These are phyloP conservation scores for Frankliniella fusca DNA, from an alignment of 2,888 invertebrate genomes.

Conservation along the genomic window DNA sequence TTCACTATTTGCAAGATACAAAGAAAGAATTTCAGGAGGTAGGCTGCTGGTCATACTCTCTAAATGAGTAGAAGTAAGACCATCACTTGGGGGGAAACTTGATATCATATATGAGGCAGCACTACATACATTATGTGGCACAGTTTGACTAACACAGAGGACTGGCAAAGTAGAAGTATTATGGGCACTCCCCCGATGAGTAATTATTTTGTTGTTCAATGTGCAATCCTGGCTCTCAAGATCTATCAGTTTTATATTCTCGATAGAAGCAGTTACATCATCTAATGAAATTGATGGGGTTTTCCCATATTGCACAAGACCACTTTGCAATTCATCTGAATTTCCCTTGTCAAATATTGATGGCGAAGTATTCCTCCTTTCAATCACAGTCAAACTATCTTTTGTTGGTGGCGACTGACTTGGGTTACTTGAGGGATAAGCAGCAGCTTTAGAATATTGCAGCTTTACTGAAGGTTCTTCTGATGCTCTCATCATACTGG, in stretches of 20 bases:
- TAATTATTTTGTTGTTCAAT: neutral
- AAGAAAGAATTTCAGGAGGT: slow-evolving; percentile 3
- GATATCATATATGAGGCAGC: neutral
- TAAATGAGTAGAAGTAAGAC: neutral
- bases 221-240: neutral
- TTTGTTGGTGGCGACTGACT: slow-evolving; percentile 4
- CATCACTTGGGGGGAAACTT: neutral
- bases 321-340: neutral
- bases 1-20: neutral
- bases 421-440: neutral
- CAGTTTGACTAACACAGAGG: neutral
- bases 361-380: neutral
- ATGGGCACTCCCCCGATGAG: neutral
- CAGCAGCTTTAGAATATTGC: neutral
- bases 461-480: neutral
- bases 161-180: neutral
- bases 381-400: neutral
- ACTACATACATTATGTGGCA: neutral
- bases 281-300: neutral
- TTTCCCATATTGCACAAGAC: neutral
- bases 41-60: neutral
- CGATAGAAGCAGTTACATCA: neutral
- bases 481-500: neutral
- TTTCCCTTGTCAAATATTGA: neutral
- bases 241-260: neutral